Evolutionary conservation across 2,797 vertebrate genomes (phyloP).

Genomic region (Remorina albescens): DNA sequence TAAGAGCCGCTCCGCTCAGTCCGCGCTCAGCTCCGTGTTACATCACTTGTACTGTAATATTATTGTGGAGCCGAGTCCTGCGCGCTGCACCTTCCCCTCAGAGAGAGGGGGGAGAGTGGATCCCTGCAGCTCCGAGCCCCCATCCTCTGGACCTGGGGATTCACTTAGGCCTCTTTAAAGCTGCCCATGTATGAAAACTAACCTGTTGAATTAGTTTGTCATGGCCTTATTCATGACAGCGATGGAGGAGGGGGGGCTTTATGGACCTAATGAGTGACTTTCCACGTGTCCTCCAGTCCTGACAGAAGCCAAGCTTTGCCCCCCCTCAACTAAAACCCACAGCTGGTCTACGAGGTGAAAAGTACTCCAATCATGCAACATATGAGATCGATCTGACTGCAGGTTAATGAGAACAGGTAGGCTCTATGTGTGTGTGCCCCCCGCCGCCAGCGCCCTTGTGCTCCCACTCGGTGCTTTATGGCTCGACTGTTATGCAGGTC

Average conservation of each 20-base stretch:
- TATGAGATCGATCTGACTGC: conserved; percentile 24
- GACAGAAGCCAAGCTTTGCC: not conserved
- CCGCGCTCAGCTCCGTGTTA: not conserved
- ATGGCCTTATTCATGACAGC: too few species aligned
- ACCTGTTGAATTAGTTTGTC: too few species aligned
- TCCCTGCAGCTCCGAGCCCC: conserved; percentile 6
- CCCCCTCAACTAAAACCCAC: not conserved
- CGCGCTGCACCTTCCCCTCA: conserved; percentile 29
- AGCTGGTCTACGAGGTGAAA: conserved; percentile 34
- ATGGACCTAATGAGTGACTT: not conserved
- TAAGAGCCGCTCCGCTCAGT: not conserved
- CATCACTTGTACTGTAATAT: conserved; percentile 10
- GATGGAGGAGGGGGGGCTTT: too few species aligned
- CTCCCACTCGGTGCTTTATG: conserved; percentile 65
- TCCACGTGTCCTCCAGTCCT: not conserved
- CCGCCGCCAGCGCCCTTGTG: not conserved
- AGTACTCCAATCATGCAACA: conserved; percentile 10
- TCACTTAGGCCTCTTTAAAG: too few species aligned
- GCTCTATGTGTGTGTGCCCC: conserved; percentile 7
- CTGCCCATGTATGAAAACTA: not conserved
- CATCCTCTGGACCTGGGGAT: not conserved
- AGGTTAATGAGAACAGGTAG: conserved; percentile 76
- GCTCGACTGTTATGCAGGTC: conserved; percentile 72
- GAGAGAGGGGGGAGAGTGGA: too few species aligned
- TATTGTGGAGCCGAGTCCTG: not conserved